Evolutionary conservation across 2,797 vertebrate species (phyloP), one percentile per base, ranked within the genome.

Genomic region (Gymnopithys bicolor): DNA sequence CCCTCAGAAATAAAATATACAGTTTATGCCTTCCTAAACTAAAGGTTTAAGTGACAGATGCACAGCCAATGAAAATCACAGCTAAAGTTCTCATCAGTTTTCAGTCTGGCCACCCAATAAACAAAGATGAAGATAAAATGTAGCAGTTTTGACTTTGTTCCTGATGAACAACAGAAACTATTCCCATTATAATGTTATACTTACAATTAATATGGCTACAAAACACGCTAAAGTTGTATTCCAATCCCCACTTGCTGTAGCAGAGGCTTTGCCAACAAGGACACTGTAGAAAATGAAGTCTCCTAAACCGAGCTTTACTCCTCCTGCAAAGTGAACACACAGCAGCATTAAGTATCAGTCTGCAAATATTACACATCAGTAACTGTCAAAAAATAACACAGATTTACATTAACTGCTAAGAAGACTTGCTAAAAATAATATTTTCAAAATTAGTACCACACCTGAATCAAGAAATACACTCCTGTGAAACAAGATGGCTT

Each of bases 281-380:
- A 99, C 99, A 96, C 99, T 99, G 98, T 99, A 99, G 98, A 99
- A 99, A 97, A 99, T 99, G 98, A 99, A 99, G 96, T 99, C 99
- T 96, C 99, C 99, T 39, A 99, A 97, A 62, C 99, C 99, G 10
- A 99, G 98, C 84, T 99, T 99, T 74, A 99, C 99, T 81, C 99
- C 99, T 95, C 99, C 99, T 99, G 97, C 52, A 94, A 94, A 97
- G 66, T 95, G 75, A 98, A 96, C 39, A 94, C 27, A 60, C 12
- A 52, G 39, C 43, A 96, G 48, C 28, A 69, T 75, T 89, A 87
- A 89, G 23, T 35, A 69, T 53, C 53, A 87, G 21, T 49, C 30
- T 48, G 51, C 35, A 71, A 75, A 48, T 35, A 68, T 23, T 35
- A 56, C 9, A 16, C 4, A 45, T 19, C 35, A 75, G 55, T 48